Percentiles rank a stretch among this genome's conserved stretches.
These are phyloP conservation scores for Boleophthalmus pectinirostris DNA, from an alignment of 2,113 vertebrate genomes.

Conservation along the genomic window DNA sequence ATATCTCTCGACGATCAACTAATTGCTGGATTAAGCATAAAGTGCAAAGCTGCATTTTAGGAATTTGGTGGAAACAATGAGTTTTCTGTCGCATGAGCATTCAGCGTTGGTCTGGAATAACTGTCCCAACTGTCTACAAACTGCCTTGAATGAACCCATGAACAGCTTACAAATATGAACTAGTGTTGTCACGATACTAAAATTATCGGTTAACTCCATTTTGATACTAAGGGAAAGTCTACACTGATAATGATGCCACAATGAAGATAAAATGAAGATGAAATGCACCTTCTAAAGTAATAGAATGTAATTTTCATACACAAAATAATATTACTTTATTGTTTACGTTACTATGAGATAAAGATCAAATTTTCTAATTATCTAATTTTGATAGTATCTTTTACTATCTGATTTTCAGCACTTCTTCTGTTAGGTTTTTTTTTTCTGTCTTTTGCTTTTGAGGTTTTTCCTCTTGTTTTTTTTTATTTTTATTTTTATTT, in stretches of 20 bases:
- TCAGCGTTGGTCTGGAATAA: constrained; percentile 30
- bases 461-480: background rate
- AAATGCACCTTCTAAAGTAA: too few species aligned
- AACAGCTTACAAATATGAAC: background rate
- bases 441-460: background rate
- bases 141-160: constrained; percentile 6
- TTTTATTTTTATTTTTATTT: background rate
- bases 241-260: too few species aligned
- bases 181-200: background rate
- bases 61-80: constrained; percentile 45
- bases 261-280: too few species aligned
- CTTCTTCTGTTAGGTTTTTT: background rate
- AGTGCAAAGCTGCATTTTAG: constrained; percentile 18
- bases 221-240: too few species aligned
- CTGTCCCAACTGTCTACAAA: constrained; percentile 15
- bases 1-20: constrained; percentile 21
- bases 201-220: too few species aligned
- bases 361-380: too few species aligned
- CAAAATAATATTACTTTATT: too few species aligned
- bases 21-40: constrained; percentile 26
- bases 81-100: constrained; percentile 39
- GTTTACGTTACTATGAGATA: too few species aligned
- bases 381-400: too few species aligned
- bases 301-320: too few species aligned
- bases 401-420: too few species aligned